Percentiles rank a stretch among this genome's conserved stretches.
phyloP scores from a whole-genome alignment of 92 coral and sea anemone species.

The Umimayanthus kanabou region DNA sequence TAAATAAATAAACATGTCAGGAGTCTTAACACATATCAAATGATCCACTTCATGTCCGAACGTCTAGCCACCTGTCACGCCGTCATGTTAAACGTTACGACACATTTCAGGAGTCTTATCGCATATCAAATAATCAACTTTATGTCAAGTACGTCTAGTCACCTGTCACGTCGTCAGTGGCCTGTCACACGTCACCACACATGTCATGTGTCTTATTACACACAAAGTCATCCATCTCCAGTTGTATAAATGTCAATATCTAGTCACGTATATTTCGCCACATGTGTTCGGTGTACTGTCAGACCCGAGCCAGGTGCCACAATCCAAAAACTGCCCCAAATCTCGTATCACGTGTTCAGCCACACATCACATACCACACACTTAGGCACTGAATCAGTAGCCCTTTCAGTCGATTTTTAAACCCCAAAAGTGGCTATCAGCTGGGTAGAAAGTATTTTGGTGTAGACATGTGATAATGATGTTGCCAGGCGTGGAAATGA shows the following conservation, averaged over 20 bases:
- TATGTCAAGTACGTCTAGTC: neutral
- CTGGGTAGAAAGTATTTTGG: constrained; percentile 89
- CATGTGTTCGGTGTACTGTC: neutral
- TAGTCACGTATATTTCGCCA: neutral
- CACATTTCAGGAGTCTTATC: no score
- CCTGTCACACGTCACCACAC: neutral
- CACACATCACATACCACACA: neutral
- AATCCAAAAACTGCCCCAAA: neutral
- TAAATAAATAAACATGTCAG: no score
- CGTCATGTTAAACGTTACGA: no score
- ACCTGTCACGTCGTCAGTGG: neutral
- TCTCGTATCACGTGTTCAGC: neutral
- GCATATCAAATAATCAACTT: no score
- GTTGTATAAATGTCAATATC: no score
- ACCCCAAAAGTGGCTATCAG: neutral
- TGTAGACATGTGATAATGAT: constrained; percentile 96
- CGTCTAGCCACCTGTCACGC: no score
- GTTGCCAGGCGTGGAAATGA: constrained; percentile 80
- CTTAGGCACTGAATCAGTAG: no score
- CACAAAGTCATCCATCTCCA: no score
- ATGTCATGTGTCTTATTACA: neutral
- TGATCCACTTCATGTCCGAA: no score
- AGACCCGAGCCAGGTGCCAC: neutral
- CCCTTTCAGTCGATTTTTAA: neutral
- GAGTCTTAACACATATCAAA: no score